These are phyloP conservation scores for Zeuzera pyrina DNA, from an alignment of 2,888 invertebrate species.

Conservation along the genomic window DNA sequence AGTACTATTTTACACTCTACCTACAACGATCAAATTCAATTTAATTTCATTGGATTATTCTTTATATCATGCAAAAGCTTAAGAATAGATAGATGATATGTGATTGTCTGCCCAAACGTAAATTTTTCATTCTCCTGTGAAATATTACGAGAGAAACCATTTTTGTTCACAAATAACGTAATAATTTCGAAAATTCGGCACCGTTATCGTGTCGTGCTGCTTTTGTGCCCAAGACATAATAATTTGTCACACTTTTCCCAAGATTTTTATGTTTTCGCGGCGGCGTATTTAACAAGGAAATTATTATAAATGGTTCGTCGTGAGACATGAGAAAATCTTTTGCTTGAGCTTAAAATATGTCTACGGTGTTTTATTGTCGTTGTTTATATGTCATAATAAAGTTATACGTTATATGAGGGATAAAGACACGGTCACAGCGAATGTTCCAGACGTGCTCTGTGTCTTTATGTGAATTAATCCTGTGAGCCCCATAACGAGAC, in stretches of 20 bases:
- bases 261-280: constrained; percentile 30
- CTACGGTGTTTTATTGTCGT: constrained; percentile 17
- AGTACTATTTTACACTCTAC: too few relatives aligned
- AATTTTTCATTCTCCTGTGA: too few relatives aligned
- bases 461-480: constrained; percentile 22
- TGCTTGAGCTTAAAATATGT: constrained; percentile 21
- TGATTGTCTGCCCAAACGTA: too few relatives aligned
- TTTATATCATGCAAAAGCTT: too few relatives aligned
- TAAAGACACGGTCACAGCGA: constrained; percentile 26
- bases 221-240: constrained; percentile 25
- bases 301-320: constrained; percentile 37
- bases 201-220: constrained; percentile 13
- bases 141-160: too few relatives aligned
- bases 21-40: too few relatives aligned
- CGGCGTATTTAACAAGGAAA: constrained; percentile 32
- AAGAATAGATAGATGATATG: too few relatives aligned
- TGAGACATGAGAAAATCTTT: constrained; percentile 23
- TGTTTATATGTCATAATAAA: constrained; percentile 11
- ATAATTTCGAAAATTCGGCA: constrained; percentile 2
- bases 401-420: constrained; percentile 6
- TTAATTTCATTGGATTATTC: too few relatives aligned
- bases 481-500: constrained; percentile 6
- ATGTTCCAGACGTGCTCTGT: constrained; percentile 33
- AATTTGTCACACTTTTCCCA: constrained; percentile 46
- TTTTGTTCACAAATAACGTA: too few relatives aligned